These are phyloP conservation scores for Acanthisitta chloris DNA, from an alignment of 2,113 vertebrate species.

Conservation along the genomic window DNA sequence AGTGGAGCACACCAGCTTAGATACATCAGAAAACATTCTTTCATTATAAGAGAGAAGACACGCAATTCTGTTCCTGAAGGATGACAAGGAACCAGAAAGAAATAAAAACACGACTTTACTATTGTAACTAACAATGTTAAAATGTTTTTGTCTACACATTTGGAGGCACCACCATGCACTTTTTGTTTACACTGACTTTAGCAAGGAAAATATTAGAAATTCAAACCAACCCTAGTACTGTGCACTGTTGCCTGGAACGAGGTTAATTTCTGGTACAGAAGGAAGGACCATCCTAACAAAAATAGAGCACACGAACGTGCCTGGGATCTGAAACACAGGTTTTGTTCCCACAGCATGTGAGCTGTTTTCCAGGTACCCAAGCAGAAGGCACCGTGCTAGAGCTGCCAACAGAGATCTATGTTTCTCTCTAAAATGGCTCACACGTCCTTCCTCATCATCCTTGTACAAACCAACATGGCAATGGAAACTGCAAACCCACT, in stretches of 20 bases:
- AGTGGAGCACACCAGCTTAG: not conserved
- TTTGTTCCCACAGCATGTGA: not conserved
- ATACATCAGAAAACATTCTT: not conserved
- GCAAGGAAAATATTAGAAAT: not conserved
- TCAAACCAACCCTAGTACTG: not conserved
- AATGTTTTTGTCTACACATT: not conserved
- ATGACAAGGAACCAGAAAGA: not conserved
- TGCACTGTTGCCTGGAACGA: not conserved
- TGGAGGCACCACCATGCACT: not conserved
- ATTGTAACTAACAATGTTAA: not conserved
- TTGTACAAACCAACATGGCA: not conserved
- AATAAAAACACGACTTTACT: not conserved
- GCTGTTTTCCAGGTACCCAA: not conserved
- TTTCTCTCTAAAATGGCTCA: not conserved
- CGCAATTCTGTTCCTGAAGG: rapidly evolving
- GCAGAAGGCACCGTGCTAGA: not conserved
- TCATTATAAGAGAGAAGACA: not conserved
- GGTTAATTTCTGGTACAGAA: not conserved
- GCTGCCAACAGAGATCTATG: not conserved
- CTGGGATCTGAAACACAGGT: not conserved
- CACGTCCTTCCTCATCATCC: not conserved
- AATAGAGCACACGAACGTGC: rapidly evolving
- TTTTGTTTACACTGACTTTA: not conserved
- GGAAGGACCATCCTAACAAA: not conserved
- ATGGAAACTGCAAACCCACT: not conserved